These are phyloP conservation scores for Bombus affinis DNA, from an alignment of 1,140 invertebrate species.

Conservation along the genomic window DNA sequence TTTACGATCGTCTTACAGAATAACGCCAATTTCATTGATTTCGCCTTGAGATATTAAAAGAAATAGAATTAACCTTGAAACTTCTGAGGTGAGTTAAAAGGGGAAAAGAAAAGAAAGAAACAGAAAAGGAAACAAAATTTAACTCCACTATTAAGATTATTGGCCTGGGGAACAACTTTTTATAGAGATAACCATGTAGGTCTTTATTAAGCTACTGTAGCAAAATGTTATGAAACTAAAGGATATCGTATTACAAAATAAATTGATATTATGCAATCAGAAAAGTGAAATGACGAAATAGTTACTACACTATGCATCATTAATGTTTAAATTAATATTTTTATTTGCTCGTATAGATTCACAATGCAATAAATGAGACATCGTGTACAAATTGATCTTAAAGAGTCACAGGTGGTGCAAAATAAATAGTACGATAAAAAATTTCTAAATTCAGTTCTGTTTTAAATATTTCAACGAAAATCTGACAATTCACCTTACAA, in stretches of 20 bases:
- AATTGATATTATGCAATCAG: background rate
- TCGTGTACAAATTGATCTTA: background rate
- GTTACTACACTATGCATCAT: background rate
- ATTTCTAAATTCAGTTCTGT: too few species aligned
- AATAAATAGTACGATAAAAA: background rate
- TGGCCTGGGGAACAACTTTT: background rate
- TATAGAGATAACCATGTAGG: too few species aligned
- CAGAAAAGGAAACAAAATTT: background rate
- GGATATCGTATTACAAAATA: background rate
- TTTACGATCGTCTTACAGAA: background rate
- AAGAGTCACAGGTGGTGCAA: too few species aligned
- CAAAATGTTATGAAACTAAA: background rate
- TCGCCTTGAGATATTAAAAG: background rate
- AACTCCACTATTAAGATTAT: background rate
- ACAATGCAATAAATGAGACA: background rate
- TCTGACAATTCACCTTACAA: background rate
- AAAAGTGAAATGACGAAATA: background rate
- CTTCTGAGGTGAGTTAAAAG: background rate
- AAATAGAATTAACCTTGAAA: constrained; percentile 1
- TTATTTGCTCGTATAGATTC: background rate
- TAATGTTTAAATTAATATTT: constrained; percentile 23
- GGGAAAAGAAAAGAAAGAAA: background rate
- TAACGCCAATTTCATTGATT: background rate
- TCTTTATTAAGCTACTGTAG: too few species aligned
- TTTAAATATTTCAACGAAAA: too few species aligned